These are phyloP conservation scores for Agrotis puta DNA, from an alignment of 2,888 invertebrate species.

Conservation along the genomic window DNA sequence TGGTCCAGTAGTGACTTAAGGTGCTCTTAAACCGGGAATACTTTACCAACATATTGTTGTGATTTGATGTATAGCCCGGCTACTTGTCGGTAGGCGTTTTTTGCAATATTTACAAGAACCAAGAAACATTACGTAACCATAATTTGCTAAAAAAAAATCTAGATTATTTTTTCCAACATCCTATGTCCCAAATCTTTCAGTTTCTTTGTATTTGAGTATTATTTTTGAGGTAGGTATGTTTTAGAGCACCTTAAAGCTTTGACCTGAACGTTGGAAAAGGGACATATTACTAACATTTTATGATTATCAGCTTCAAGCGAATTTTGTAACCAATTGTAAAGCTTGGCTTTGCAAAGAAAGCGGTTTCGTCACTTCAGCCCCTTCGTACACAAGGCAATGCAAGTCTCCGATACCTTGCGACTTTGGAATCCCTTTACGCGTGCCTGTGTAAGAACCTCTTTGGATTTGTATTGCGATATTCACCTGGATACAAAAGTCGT, in stretches of 20 bases:
- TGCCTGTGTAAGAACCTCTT: too few species aligned
- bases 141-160: not conserved
- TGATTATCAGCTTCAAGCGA: conserved; percentile 11
- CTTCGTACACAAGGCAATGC: too few species aligned
- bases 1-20: too few species aligned
- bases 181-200: not conserved
- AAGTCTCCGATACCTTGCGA: too few species aligned
- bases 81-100: too few species aligned
- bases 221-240: not conserved
- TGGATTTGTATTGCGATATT: too few species aligned
- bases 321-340: not conserved
- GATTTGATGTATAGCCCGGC: too few species aligned
- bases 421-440: too few species aligned
- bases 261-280: not conserved
- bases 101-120: not conserved
- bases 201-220: not conserved
- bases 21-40: not conserved
- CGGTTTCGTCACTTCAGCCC: too few species aligned
- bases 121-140: not conserved
- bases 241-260: not conserved
- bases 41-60: not conserved
- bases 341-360: not conserved
- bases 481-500: too few species aligned
- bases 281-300: not conserved
- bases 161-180: too few species aligned